Evolutionary conservation across 2,888 invertebrate genomes (phyloP).

Genomic region (Carcina quercana): DNA sequence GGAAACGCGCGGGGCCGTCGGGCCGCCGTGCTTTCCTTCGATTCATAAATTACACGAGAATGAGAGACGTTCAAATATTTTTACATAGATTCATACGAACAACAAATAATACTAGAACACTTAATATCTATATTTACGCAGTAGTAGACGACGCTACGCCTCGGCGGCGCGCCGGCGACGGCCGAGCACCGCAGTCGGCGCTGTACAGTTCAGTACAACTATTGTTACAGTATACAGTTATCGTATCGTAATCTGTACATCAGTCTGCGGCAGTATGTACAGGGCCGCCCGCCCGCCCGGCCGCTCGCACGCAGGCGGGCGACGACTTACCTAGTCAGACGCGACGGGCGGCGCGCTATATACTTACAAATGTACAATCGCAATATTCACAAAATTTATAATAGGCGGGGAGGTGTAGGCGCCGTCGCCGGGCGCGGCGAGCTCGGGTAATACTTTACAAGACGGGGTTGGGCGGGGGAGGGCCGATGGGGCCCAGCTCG

Average conservation of each 20-base stretch:
- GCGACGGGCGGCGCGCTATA: slow-evolving; percentile 38
- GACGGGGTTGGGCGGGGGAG: slow-evolving; percentile 81
- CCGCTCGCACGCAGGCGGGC: slow-evolving; percentile 14
- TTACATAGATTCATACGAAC: slow-evolving; percentile 74
- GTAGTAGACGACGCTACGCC: slow-evolving; percentile 59
- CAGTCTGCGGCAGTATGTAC: slow-evolving; percentile 65
- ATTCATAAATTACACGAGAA: slow-evolving; percentile 72
- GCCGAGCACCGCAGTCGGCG: too few species aligned
- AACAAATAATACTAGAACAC: slow-evolving; percentile 74
- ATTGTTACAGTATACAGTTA: slow-evolving; percentile 51
- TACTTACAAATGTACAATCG: slow-evolving; percentile 71
- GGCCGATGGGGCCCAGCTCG: slow-evolving; percentile 79
- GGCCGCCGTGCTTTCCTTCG: slow-evolving; percentile 58
- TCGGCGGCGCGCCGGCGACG: slow-evolving; percentile 55
- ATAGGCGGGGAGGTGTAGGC: slow-evolving; percentile 43
- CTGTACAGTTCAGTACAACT: slow-evolving; percentile 64
- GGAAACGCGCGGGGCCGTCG: slow-evolving; percentile 49
- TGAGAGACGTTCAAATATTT: slow-evolving; percentile 73
- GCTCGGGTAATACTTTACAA: slow-evolving; percentile 55
- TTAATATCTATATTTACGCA: slow-evolving; percentile 58
- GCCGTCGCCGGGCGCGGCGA: slow-evolving; percentile 31
- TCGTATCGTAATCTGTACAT: slow-evolving; percentile 59
- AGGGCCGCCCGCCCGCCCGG: slow-evolving; percentile 26
- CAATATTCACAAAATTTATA: slow-evolving; percentile 69
- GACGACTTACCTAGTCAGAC: slow-evolving; percentile 12